These are phyloP conservation scores for Ctenopoma kingsleyae DNA, from an alignment of 2,797 vertebrate genomes.

Conservation along the genomic window DNA sequence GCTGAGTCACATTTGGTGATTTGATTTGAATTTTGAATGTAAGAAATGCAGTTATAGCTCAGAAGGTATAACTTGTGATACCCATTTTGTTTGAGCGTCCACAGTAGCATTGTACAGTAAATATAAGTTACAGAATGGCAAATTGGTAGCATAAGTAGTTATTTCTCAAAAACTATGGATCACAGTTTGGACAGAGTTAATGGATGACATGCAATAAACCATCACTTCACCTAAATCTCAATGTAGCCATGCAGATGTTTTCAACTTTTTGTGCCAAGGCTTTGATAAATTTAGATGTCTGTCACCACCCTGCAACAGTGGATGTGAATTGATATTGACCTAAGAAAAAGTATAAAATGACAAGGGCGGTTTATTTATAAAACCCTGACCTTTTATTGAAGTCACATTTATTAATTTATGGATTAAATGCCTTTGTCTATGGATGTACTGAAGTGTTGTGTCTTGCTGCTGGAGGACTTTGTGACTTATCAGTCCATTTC, in stretches of 20 bases:
- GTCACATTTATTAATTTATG: not conserved
- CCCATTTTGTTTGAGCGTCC: no score
- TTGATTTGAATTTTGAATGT: constrained; percentile 14
- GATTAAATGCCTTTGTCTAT: not conserved
- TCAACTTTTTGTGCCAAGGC: no score
- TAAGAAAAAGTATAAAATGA: no score
- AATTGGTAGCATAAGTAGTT: no score
- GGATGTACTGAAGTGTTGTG: constrained; percentile 5
- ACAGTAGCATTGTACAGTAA: no score
- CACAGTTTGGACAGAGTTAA: no score
- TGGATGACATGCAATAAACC: no score
- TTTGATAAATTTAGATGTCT: not conserved
- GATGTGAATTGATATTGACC: no score
- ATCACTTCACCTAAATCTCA: no score
- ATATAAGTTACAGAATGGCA: no score
- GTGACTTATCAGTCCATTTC: constrained; percentile 37
- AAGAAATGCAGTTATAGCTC: constrained; percentile 24
- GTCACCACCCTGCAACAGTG: not conserved
- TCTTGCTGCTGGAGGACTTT: constrained; percentile 12
- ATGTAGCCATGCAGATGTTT: not conserved
- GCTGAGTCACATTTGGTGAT: constrained; percentile 54
- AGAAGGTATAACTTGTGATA: not conserved
- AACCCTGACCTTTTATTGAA: not conserved
- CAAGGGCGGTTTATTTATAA: no score
- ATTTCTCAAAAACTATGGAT: no score